These are phyloP conservation scores for Phocoena phocoena DNA, from an alignment of 2,113 vertebrate species.

Conservation along the genomic window DNA sequence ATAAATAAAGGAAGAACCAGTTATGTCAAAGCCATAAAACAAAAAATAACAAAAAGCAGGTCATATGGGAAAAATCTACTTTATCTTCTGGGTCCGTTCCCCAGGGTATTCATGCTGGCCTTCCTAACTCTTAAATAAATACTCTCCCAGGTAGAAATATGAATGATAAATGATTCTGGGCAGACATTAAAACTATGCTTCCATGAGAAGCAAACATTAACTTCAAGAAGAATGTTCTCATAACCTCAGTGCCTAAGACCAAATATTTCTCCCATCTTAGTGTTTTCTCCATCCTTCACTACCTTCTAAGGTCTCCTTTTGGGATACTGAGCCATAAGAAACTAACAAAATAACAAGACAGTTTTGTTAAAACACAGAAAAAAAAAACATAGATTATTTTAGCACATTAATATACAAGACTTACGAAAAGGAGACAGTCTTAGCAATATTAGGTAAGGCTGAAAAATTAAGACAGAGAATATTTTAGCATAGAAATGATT, in stretches of 20 bases:
- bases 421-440: not conserved
- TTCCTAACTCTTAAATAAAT: constrained; percentile 52
- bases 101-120: not conserved
- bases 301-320: not conserved
- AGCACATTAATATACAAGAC: not conserved
- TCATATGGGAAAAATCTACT: constrained; percentile 44
- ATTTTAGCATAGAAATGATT: not conserved
- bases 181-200: constrained; percentile 45
- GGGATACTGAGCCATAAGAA: not conserved
- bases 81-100: constrained; percentile 40
- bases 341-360: not conserved
- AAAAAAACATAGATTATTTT: not conserved
- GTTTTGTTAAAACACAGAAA: not conserved
- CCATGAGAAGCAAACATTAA: constrained; percentile 49
- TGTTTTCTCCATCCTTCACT: not conserved
- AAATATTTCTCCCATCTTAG: not conserved
- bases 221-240: constrained; percentile 49
- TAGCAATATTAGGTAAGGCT: not conserved
- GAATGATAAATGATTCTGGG: constrained; percentile 50
- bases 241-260: not conserved
- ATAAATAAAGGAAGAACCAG: constrained; percentile 53
- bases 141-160: constrained; percentile 60
- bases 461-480: not conserved
- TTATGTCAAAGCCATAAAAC: constrained; percentile 43
- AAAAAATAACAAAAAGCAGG: constrained; percentile 50